Conservation (phyloP, 2,797 vertebrate species). For the Kryptopterus vitreolus region DNA sequence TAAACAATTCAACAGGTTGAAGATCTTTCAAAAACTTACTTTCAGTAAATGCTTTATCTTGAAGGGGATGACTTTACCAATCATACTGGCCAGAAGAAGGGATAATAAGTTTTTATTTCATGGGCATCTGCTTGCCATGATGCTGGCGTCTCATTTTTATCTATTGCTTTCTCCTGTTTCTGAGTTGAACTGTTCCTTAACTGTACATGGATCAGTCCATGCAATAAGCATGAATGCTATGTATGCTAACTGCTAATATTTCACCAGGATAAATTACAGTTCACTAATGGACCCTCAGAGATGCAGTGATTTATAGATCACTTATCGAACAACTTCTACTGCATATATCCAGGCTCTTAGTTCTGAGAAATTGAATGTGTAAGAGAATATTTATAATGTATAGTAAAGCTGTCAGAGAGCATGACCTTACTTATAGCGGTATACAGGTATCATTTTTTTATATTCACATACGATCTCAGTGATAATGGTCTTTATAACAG, state of each 20-base stretch:
- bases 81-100: not conserved
- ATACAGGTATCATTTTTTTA: not conserved
- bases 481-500: not conserved
- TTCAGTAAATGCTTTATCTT: not conserved
- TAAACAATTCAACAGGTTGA: not conserved
- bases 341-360: not conserved
- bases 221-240: constrained; percentile 10
- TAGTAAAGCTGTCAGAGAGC: not conserved
- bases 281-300: constrained; percentile 38
- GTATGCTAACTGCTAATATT: constrained; percentile 13
- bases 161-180: not conserved
- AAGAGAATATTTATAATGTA: not conserved
- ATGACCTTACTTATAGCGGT: not conserved
- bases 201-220: constrained; percentile 8
- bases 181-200: constrained; percentile 8
- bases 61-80: not conserved
- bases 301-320: constrained; percentile 39
- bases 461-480: not conserved
- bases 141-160: not conserved
- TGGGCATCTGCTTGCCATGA: not conserved
- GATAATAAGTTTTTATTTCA: not conserved
- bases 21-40: not conserved
- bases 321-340: constrained; percentile 20
- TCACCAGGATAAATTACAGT: constrained; percentile 11
- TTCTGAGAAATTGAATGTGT: not conserved